Percentiles rank a stretch among this genome's conserved stretches.
Evolutionary conservation across 2,113 vertebrate genomes (phyloP).

Genomic region (Hydrochoerus hydrochaeris): DNA sequence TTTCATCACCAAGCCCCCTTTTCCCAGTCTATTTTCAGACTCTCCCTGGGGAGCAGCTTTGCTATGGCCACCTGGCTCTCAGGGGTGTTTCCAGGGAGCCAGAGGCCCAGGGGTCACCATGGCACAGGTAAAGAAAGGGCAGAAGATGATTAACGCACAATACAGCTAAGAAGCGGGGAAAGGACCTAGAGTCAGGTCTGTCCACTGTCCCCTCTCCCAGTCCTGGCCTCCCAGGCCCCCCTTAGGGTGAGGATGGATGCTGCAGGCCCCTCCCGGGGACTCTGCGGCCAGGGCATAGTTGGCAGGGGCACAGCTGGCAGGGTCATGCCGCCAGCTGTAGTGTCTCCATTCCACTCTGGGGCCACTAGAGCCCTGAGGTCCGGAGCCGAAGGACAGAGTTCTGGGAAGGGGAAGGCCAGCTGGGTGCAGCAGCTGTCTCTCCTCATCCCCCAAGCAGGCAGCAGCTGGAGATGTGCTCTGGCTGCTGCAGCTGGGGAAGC

Average conservation of each 20-base stretch:
- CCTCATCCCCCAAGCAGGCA: background rate
- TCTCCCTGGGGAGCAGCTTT: background rate
- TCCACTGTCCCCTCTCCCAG: background rate
- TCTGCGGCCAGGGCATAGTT: background rate
- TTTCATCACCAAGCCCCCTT: background rate
- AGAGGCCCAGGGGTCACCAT: background rate
- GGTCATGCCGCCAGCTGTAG: conserved; percentile 58
- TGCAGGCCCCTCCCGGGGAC: background rate
- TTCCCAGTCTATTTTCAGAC: background rate
- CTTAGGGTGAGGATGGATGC: background rate
- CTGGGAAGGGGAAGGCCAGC: background rate
- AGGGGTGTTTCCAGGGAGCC: background rate
- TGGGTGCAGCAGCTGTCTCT: conserved; percentile 45
- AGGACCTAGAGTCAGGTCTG: background rate
- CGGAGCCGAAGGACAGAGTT: background rate
- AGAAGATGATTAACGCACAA: conserved; percentile 35
- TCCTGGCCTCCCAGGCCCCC: background rate
- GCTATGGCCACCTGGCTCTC: background rate
- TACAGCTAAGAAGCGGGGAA: background rate
- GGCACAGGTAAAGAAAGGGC: conserved; percentile 7
- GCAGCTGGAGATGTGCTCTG: background rate
- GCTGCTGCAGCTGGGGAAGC: conserved; percentile 11
- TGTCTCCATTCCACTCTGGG: background rate
- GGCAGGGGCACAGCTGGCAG: conserved; percentile 53
- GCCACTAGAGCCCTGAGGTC: background rate